These are phyloP conservation scores for Eudyptes chrysolophus DNA, from an alignment of 2,113 vertebrate genomes.

Conservation along the genomic window DNA sequence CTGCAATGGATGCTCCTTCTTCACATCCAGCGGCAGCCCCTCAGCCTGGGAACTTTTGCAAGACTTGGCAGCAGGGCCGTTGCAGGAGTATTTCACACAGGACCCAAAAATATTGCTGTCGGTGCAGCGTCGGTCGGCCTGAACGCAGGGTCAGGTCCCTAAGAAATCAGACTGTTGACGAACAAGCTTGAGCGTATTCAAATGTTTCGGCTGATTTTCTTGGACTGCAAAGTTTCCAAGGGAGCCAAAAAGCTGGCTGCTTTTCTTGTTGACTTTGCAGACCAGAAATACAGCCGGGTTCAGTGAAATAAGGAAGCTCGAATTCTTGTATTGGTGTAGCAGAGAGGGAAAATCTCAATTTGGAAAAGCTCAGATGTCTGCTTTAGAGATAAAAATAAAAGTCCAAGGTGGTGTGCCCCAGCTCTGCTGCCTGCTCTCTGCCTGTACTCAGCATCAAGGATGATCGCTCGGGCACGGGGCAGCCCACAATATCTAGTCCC, in stretches of 20 bases:
- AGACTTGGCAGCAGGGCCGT: conserved; percentile 19
- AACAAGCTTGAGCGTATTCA: conserved; percentile 5
- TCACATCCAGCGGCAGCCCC: neutral
- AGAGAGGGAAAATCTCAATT: neutral
- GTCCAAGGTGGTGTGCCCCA: neutral
- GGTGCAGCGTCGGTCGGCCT: neutral
- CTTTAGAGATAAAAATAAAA: neutral
- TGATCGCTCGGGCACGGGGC: accelerated
- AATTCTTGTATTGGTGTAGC: neutral
- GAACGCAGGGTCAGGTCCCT: conserved; percentile 40
- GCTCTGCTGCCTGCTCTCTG: neutral
- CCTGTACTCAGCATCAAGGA: neutral
- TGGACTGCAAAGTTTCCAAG: conserved; percentile 43
- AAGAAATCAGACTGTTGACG: conserved; percentile 51
- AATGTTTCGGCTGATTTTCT: conserved; percentile 61
- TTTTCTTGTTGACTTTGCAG: conserved; percentile 47
- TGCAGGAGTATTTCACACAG: conserved; percentile 60
- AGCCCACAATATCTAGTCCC: neutral
- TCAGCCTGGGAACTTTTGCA: conserved; percentile 64
- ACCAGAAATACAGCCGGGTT: neutral
- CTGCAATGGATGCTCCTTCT: neutral
- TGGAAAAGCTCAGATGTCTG: neutral
- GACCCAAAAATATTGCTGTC: conserved; percentile 58
- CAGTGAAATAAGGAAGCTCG: neutral
- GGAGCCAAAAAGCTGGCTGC: conserved; percentile 42